Conservation (phyloP, 2,797 vertebrate genomes). For the Thamnophis elegans region DNA sequence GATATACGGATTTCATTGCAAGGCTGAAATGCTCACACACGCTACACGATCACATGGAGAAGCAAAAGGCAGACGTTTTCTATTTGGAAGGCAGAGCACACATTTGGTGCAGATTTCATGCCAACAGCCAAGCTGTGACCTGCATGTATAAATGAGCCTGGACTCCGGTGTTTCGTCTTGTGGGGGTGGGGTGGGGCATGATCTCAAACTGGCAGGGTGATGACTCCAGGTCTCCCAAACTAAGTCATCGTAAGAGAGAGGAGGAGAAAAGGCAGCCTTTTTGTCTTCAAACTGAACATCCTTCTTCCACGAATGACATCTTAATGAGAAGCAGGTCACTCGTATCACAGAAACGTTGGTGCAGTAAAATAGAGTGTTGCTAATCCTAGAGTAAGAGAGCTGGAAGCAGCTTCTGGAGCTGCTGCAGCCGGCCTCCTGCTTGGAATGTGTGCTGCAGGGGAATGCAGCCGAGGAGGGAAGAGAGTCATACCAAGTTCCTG, state of each 20-base stretch:
- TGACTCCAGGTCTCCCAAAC: background rate
- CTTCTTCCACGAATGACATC: background rate
- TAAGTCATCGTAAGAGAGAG: background rate
- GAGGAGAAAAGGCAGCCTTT: background rate
- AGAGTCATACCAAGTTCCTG: background rate
- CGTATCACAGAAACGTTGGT: background rate
- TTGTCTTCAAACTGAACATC: background rate
- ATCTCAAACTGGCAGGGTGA: background rate
- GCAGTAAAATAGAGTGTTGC: background rate
- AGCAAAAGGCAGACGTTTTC: background rate
- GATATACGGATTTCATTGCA: background rate
- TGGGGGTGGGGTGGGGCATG: background rate
- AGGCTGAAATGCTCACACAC: background rate
- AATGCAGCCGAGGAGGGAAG: background rate
- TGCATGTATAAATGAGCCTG: background rate
- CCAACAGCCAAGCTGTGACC: background rate
- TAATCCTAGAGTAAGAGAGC: background rate
- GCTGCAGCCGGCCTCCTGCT: background rate
- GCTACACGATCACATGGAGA: background rate
- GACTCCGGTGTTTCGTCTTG: fast-evolving
- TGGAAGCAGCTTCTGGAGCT: background rate
- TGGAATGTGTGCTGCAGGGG: background rate
- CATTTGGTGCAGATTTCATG: background rate
- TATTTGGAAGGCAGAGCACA: fast-evolving
- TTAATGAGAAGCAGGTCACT: fast-evolving